Evolutionary conservation across 2,797 vertebrate genomes (phyloP).

Genomic region (Sebastolobus alascanus): DNA sequence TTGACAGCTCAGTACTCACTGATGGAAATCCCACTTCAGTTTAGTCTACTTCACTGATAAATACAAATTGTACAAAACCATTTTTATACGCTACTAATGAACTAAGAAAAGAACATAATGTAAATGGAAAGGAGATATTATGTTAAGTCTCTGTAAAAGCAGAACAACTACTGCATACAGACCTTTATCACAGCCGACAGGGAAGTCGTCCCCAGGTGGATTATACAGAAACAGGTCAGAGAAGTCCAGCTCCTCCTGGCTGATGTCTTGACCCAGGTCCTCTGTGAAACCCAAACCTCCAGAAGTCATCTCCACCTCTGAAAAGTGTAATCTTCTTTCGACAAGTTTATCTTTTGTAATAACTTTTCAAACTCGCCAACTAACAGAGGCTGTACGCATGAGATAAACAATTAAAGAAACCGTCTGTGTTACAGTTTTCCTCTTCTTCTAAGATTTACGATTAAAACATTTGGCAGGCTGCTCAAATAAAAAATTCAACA

Average conservation of each 20-base stretch:
- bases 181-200: conserved; percentile 87
- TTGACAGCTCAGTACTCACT: conserved; percentile 34
- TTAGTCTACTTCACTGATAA: neutral
- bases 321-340: neutral
- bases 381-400: neutral
- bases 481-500: conserved; percentile 38
- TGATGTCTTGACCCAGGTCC: conserved; percentile 75
- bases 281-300: conserved; percentile 68
- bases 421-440: neutral
- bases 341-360: neutral
- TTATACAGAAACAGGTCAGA: conserved; percentile 90
- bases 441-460: neutral
- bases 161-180: conserved; percentile 60
- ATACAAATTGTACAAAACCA: neutral
- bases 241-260: conserved; percentile 93
- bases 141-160: neutral
- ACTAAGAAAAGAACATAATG: neutral
- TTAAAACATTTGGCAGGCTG: conserved; percentile 31
- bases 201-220: conserved; percentile 78
- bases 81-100: neutral
- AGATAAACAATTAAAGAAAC: neutral
- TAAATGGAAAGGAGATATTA: neutral
- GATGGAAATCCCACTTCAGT: neutral
- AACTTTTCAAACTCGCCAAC: neutral
- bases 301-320: conserved; percentile 69